A percentile compares a stretch with the other conserved stretches of the same genome.
Conservation (phyloP, 2,113 vertebrate genomes). For the Lophotis ruficrista region DNA sequence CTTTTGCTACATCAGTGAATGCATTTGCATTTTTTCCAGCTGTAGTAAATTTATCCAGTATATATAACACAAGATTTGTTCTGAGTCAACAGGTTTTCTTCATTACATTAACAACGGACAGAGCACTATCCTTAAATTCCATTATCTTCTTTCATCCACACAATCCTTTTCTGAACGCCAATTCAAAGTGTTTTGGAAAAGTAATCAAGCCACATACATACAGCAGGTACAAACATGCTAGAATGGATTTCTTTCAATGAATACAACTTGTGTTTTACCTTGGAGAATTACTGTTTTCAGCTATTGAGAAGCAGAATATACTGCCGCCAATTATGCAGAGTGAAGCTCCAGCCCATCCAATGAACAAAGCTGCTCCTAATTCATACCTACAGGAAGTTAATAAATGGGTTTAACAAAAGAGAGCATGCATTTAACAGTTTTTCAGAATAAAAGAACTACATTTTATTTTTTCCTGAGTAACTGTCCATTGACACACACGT, state of each 20-base stretch:
- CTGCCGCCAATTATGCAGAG: slow-evolving; percentile 86
- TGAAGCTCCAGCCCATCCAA: slow-evolving; percentile 93
- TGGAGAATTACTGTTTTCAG: slow-evolving; percentile 73
- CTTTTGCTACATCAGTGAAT: not conserved
- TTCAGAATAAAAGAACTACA: not conserved
- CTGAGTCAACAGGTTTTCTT: not conserved
- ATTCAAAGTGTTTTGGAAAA: not conserved
- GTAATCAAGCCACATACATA: not conserved
- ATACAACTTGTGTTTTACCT: slow-evolving; percentile 71
- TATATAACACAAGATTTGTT: not conserved
- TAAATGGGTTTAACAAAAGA: slow-evolving; percentile 17
- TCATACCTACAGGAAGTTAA: slow-evolving; percentile 83
- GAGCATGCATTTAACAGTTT: not conserved
- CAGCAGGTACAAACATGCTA: not conserved
- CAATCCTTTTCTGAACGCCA: not conserved
- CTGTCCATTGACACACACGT: not conserved
- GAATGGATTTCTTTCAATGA: not conserved
- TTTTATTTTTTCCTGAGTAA: not conserved
- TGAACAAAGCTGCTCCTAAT: slow-evolving; percentile 90
- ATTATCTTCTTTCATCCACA: not conserved
- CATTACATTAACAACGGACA: not conserved
- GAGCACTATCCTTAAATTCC: not conserved
- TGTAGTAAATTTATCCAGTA: not conserved
- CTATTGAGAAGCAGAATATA: slow-evolving; percentile 84
- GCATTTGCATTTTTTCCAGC: not conserved